Evolutionary conservation across 2,113 vertebrate genomes (phyloP), one percentile per base, ranked within the genome.

Genomic region (Hyaena hyaena): DNA sequence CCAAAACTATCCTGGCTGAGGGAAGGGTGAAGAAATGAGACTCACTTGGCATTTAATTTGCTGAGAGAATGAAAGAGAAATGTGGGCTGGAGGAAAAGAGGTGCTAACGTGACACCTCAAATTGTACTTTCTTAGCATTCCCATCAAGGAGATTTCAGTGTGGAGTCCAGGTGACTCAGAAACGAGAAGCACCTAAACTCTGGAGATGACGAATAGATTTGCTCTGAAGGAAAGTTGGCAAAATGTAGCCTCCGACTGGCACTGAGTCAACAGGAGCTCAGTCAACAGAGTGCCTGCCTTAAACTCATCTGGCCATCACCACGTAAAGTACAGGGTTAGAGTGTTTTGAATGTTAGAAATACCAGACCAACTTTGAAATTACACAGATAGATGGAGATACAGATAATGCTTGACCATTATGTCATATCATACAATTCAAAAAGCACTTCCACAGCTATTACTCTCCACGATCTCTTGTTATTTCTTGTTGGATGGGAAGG

Each of bases 1-100:
- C 55, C 3, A 16, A 10, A 74, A 61, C 86, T 12, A 3, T n/a
- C 43, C 19, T 81, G 65, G 33, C 10, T 31, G 50, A 66, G 4
- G 35, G 24, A 83, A 84, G 10, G 61, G 21, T n/a, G 14, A 74
- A 97, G 65, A 76, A 86, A 90, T 26, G 26, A 81, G 48, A 93
- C 6, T n/a, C 31, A 43, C 7, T 33, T 73, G n/a, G 8, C 39
- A 39, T 74, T 89, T 80, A 86, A 35, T 85, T 86, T 93, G 28
- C 90, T 76, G 68, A 81, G 21, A 87, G 14, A 66, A 86, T 90
- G 26, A 68, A 90, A 90, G 26, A 95, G 43, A 88, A 68, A 74
- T n/a, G 14, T 48, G 45, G 45, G 14, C 33, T 85, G 84, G 65
- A 73, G 24, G 65, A 31, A 55, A 95, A 71, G 19, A 31, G 33